phyloP scores from a whole-genome alignment of 2,113 vertebrate species.

The Cavia porcellus region DNA sequence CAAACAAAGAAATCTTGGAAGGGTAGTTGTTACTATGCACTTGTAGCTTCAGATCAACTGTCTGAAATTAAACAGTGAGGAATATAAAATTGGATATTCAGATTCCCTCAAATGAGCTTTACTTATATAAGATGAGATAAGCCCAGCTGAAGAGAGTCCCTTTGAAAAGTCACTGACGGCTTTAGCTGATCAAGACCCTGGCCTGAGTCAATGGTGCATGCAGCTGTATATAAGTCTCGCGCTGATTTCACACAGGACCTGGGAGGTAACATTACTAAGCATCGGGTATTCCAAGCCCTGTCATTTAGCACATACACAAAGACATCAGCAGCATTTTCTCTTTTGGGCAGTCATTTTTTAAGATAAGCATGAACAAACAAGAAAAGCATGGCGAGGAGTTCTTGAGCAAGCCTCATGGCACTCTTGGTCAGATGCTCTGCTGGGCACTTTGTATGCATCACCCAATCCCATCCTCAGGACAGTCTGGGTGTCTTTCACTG shows the following conservation, averaged over 20 bases:
- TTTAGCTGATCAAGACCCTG: neutral
- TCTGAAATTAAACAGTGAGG: neutral
- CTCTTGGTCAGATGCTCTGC: neutral
- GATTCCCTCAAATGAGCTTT: neutral
- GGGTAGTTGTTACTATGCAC: neutral
- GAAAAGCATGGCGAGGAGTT: neutral
- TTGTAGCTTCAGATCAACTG: neutral
- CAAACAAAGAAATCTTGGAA: neutral
- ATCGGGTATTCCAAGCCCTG: neutral
- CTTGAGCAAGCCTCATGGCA: neutral
- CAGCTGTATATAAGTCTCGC: neutral
- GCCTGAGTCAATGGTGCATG: neutral
- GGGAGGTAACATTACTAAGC: neutral
- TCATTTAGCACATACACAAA: neutral
- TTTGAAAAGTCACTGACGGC: neutral
- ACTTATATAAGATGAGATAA: neutral
- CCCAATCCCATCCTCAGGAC: neutral
- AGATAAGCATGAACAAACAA: neutral
- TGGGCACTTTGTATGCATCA: fast-evolving
- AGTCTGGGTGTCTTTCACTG: neutral
- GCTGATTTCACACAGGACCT: neutral
- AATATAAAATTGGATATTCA: neutral
- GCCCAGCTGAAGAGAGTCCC: neutral
- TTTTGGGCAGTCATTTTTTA: neutral
- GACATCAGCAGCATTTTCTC: neutral